Conservation (phyloP, 2,888 invertebrate genomes). For the Amphimallon solstitiale region DNA sequence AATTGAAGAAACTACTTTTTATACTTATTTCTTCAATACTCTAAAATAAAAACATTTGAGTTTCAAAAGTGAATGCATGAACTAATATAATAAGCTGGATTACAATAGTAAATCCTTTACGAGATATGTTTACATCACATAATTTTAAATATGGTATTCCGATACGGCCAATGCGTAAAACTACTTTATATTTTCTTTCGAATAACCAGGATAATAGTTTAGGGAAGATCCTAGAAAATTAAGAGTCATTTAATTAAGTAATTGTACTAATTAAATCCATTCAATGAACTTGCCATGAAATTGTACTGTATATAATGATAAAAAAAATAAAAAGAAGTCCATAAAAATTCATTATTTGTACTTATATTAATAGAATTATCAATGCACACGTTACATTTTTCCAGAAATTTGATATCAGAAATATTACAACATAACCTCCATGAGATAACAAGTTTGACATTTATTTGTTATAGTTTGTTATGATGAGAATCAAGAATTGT, state of each 20-base stretch:
- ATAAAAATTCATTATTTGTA: constrained; percentile 62
- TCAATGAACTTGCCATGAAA: constrained; percentile 56
- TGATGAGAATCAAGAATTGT: too few relatives aligned
- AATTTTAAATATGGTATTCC: constrained; percentile 82
- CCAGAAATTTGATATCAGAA: neutral
- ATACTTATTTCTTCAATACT: constrained; percentile 87
- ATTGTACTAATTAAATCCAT: constrained; percentile 12
- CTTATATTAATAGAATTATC: constrained; percentile 28
- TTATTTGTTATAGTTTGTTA: neutral
- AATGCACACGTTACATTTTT: neutral
- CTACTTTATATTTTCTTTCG: constrained; percentile 81
- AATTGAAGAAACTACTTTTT: constrained; percentile 87
- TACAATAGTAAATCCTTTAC: constrained; percentile 70
- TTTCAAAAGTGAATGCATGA: constrained; percentile 77
- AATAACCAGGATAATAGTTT: constrained; percentile 82
- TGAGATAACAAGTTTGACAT: neutral
- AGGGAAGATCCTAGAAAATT: constrained; percentile 76
- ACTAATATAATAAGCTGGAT: constrained; percentile 37
- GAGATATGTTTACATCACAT: constrained; percentile 82
- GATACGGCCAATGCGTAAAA: constrained; percentile 83
- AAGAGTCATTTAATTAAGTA: neutral
- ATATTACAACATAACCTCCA: neutral
- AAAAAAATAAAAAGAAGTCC: constrained; percentile 55
- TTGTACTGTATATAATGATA: constrained; percentile 68
- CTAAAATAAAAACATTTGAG: constrained; percentile 66